These are phyloP conservation scores for Hydroisotoma schaefferi DNA, from an alignment of 2,888 invertebrate genomes.

Conservation along the genomic window DNA sequence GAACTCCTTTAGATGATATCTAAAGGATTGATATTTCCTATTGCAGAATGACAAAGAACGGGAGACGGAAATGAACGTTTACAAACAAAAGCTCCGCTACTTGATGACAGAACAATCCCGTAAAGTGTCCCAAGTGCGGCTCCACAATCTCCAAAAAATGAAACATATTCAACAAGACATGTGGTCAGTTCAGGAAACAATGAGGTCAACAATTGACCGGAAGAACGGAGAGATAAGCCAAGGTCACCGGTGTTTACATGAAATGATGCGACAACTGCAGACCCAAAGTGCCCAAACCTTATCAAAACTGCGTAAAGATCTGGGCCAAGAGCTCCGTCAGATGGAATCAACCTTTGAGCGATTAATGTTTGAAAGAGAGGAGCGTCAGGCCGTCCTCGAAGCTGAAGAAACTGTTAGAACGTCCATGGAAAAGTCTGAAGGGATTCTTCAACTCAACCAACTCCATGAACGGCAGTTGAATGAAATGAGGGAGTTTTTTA, in stretches of 20 bases:
- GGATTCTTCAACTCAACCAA: slow-evolving; percentile 71
- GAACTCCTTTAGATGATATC: no score
- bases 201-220: slow-evolving; percentile 26
- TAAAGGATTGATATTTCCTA: no score
- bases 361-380: slow-evolving; percentile 59
- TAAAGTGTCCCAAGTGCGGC: slow-evolving; percentile 33
- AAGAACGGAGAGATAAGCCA: slow-evolving; percentile 35
- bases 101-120: slow-evolving; percentile 43
- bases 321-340: slow-evolving; percentile 65
- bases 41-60: slow-evolving; percentile 72
- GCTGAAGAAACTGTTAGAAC: slow-evolving; percentile 73
- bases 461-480: slow-evolving; percentile 80
- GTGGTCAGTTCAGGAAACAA: slow-evolving; percentile 24
- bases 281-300: slow-evolving; percentile 57
- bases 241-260: slow-evolving; percentile 17
- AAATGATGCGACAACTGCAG: slow-evolving; percentile 33
- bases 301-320: slow-evolving; percentile 61
- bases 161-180: slow-evolving; percentile 40
- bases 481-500: slow-evolving; percentile 91
- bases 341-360: slow-evolving; percentile 67
- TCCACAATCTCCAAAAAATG: slow-evolving; percentile 40
- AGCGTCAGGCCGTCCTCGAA: slow-evolving; percentile 51
- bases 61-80: slow-evolving; percentile 79
- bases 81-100: slow-evolving; percentile 67
- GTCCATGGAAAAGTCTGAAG: slow-evolving; percentile 85